Conservation (phyloP, 1,140 invertebrate species). For the Drosophila pseudoobscura region DNA sequence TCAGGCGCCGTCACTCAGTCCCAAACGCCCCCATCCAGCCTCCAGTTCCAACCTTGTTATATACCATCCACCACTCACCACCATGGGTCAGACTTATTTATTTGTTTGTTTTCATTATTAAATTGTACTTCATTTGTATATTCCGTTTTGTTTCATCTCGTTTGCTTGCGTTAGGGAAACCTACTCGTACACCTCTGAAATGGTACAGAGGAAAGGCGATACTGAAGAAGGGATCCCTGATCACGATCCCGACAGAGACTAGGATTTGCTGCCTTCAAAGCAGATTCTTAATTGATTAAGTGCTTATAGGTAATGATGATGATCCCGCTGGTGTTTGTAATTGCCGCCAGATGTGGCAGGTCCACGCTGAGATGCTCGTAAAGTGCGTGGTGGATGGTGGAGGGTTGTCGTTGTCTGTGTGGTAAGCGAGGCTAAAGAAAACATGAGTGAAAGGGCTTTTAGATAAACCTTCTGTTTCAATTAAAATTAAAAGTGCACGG, state of each 20-base stretch:
- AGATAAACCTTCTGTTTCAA: constrained; percentile 8
- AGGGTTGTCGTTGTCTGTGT: background rate
- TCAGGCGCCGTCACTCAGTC: constrained; percentile 17
- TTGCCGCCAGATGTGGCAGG: constrained; percentile 11
- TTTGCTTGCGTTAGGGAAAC: constrained; percentile 1
- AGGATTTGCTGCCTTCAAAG: constrained; percentile 23
- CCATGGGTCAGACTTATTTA: constrained; percentile 46
- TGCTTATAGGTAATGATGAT: constrained; percentile 9
- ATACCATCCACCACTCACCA: background rate
- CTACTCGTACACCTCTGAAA: background rate
- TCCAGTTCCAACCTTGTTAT: too few relatives aligned
- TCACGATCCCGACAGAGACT: background rate
- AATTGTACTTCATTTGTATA: constrained; percentile 66
- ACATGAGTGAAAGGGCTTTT: background rate
- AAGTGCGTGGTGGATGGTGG: background rate
- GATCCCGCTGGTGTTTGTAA: constrained; percentile 13
- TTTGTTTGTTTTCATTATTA: constrained; percentile 72
- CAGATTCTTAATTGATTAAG: constrained; percentile 44
- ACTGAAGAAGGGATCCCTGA: background rate
- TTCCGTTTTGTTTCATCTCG: constrained; percentile 37
- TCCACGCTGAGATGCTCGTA: background rate
- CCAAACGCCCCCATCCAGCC: background rate
- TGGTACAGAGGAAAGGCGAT: background rate
- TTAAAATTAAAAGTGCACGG: constrained; percentile 7
- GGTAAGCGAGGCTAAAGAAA: background rate